Base-by-base conservation (phyloP, 1,140 invertebrate genomes). In the Heliothis virescens region DNA sequence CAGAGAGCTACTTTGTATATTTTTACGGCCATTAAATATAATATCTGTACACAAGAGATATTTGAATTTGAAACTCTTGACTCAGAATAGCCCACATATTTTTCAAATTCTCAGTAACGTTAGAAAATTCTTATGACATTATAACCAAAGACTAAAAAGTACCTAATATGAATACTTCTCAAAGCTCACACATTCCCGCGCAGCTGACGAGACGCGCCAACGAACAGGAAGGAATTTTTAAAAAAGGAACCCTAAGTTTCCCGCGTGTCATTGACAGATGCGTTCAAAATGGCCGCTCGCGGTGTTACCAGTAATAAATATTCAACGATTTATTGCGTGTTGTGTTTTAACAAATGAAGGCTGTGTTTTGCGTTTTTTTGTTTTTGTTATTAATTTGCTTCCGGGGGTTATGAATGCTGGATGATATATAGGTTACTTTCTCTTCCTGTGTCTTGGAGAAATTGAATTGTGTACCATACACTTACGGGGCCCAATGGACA, bases 211-310 rank as follows among this genome's bases (percentile, higher is more conserved):
- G 34, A 41, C 29, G 62, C 79, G 29, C 63, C 34, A 50, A 48
- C 72, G 62, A 63, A 67, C 71, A 65, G 79, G 79, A 80, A 71
- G 62, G 29, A 57, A 67, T 63, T 69, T 79, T 71, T 57, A 69
- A 80, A 80, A 80, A 80, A 80, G 50, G 79, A 80, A 80, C 53
- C 47, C 74, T 53, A 52, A 53, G 62, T 59, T 75, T 76, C 62
- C 79, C 72, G 72, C 55, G 72, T 76, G 79, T 80, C 79, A 75
- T 60, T 67, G 63, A 75, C 79, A 80, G 79, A 80, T 80, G 79
- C 75, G 48, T 67, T 52, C 29, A 77, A 77, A 65, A 77, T 77
- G 75, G 62, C 75, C 62, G 75, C 59, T 29, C 13, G 50, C 34
- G 47, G 63, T 80, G 62, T 76, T 80, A 52, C 73, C 72, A 80